phyloP scores from a whole-genome alignment of 1,140 invertebrate genomes.

The Berghia stephanieae region DNA sequence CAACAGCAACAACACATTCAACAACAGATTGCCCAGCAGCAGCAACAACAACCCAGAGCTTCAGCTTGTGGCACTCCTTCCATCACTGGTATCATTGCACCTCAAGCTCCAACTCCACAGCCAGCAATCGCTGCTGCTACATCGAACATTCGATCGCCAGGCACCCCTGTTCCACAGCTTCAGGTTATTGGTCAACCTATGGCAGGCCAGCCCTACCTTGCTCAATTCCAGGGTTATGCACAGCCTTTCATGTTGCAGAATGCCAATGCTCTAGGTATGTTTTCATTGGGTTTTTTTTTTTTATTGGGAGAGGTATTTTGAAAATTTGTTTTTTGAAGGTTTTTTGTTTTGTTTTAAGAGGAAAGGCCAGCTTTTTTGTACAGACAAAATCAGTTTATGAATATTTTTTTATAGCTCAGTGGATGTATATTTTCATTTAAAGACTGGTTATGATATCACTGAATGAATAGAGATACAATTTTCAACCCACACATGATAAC shows the following conservation, averaged over 20 bases:
- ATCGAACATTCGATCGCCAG: neutral
- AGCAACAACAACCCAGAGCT: constrained; percentile 24
- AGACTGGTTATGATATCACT: too few relatives aligned
- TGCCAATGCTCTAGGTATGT: constrained; percentile 27
- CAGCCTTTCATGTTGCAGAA: constrained; percentile 24
- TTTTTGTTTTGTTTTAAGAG: too few relatives aligned
- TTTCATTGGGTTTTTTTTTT: too few relatives aligned
- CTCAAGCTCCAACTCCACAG: constrained; percentile 15
- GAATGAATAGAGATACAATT: too few relatives aligned
- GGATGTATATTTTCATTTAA: too few relatives aligned
- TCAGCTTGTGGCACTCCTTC: constrained; percentile 13
- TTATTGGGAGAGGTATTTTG: too few relatives aligned
- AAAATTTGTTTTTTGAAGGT: too few relatives aligned
- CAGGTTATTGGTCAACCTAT: constrained; percentile 27
- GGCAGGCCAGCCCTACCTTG: constrained; percentile 18
- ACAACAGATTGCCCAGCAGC: constrained; percentile 25
- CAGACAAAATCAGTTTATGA: too few relatives aligned
- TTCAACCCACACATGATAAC: too few relatives aligned
- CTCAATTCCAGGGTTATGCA: constrained; percentile 12
- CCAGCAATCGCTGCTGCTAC: neutral
- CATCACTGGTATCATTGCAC: constrained; percentile 19
- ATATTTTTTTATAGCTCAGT: too few relatives aligned
- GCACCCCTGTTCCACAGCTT: constrained; percentile 20
- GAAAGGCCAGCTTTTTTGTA: too few relatives aligned
- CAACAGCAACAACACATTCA: neutral